A percentile compares a stretch with the other conserved stretches of the same genome.
Conservation (phyloP, 2,888 invertebrate species). For the Phortica magna region DNA sequence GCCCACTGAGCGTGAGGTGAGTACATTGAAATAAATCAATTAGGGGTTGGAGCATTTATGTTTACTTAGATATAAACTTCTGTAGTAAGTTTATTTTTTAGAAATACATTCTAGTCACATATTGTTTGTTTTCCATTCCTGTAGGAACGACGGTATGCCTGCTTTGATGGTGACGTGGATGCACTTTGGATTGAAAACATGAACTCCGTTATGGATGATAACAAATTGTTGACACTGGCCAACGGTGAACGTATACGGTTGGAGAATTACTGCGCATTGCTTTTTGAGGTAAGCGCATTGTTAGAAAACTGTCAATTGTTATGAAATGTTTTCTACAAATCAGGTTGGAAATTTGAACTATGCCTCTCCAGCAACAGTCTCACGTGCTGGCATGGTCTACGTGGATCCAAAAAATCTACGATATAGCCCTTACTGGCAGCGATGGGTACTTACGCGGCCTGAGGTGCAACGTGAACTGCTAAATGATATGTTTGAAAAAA, state of each 20-base stretch:
- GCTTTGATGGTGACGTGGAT: slow-evolving; percentile 97
- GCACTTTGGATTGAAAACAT: slow-evolving; percentile 98
- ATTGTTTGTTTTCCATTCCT: slow-evolving; percentile 19
- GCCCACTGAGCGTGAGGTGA: slow-evolving; percentile 80
- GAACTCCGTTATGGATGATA: slow-evolving; percentile 98
- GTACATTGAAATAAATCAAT: slow-evolving; percentile 43
- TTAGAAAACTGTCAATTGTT: background rate
- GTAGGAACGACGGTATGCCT: slow-evolving; percentile 87
- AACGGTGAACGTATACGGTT: slow-evolving; percentile 93
- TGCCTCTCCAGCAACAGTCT: slow-evolving; percentile 95
- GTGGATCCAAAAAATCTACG: slow-evolving; percentile 95
- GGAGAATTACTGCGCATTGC: slow-evolving; percentile 87
- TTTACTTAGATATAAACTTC: background rate
- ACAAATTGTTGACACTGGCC: slow-evolving; percentile 91
- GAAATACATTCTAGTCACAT: background rate
- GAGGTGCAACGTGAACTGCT: slow-evolving; percentile 78
- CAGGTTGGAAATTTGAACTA: slow-evolving; percentile 91
- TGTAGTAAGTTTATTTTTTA: background rate
- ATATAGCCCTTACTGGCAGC: slow-evolving; percentile 90
- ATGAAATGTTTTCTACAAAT: background rate
- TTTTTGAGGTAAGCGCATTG: slow-evolving; percentile 85
- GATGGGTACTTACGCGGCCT: slow-evolving; percentile 84
- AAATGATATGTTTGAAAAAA: slow-evolving; percentile 85
- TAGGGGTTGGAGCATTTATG: background rate
- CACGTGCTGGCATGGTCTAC: slow-evolving; percentile 95